phyloP scores from a whole-genome alignment of 2,888 invertebrate genomes.

The Carcina quercana region DNA sequence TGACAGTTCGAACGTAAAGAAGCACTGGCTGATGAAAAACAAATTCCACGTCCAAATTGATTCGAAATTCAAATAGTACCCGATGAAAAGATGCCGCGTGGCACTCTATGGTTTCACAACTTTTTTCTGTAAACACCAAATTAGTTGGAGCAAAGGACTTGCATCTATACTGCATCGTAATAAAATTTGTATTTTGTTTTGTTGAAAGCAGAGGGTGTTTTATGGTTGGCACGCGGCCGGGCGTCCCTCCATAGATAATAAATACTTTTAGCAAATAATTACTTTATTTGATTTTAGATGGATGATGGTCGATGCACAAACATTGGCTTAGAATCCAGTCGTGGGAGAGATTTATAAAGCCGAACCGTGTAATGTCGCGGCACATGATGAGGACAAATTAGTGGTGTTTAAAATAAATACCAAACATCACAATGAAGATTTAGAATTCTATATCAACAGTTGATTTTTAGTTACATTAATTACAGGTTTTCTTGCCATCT shows the following conservation, averaged over 20 bases:
- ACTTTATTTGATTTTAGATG: constrained; percentile 69
- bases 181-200: constrained; percentile 4
- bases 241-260: constrained; percentile 62
- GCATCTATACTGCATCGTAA: constrained; percentile 1
- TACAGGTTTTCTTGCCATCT: too few relatives aligned
- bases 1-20: constrained; percentile 58
- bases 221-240: constrained; percentile 51
- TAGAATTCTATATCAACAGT: too few relatives aligned
- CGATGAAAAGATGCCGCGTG: constrained; percentile 66
- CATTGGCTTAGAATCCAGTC: constrained; percentile 38
- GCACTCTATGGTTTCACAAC: constrained; percentile 32
- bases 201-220: constrained; percentile 15
- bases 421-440: too few relatives aligned
- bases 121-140: constrained; percentile 6
- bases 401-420: background rate
- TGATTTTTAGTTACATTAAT: too few relatives aligned
- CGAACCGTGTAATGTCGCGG: constrained; percentile 14
- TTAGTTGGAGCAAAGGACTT: background rate
- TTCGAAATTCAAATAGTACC: constrained; percentile 69
- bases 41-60: constrained; percentile 58
- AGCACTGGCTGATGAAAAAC: constrained; percentile 65
- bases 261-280: constrained; percentile 71
- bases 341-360: constrained; percentile 48
- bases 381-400: background rate
- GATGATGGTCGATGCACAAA: constrained; percentile 65